Conservation (phyloP, 1,140 invertebrate species). For the Laodelphax striatellus region DNA sequence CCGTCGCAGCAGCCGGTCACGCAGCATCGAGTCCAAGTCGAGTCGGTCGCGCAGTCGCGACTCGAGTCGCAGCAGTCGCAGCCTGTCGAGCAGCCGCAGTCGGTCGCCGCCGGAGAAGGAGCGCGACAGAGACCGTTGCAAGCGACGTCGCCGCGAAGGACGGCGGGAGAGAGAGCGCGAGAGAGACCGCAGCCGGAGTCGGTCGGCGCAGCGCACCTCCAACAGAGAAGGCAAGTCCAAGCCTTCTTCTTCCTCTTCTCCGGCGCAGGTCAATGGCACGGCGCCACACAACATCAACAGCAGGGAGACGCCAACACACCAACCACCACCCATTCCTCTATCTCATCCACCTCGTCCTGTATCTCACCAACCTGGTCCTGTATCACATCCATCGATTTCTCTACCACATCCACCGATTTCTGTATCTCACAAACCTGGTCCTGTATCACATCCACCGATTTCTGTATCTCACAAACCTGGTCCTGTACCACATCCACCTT, state of each 20-base stretch:
- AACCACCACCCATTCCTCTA: not conserved
- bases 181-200: not conserved
- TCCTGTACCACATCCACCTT: not conserved
- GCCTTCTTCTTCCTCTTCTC: not conserved
- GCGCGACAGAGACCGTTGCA: not conserved
- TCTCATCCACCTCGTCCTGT: not conserved
- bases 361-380: not conserved
- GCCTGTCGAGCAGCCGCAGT: too few species aligned
- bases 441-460: not conserved
- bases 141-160: not conserved
- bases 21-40: too few species aligned
- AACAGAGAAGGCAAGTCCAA: not conserved
- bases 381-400: not conserved
- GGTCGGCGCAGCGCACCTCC: not conserved
- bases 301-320: not conserved
- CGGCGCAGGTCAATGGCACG: not conserved
- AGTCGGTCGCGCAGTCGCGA: too few species aligned
- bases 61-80: too few species aligned
- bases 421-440: not conserved
- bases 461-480: not conserved
- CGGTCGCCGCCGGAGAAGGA: not conserved
- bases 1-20: too few species aligned
- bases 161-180: too few species aligned
- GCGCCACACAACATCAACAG: not conserved
- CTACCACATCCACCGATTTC: not conserved